Evolutionary conservation across 2,888 invertebrate species (phyloP).

Genomic region (Sturmia bella): DNA sequence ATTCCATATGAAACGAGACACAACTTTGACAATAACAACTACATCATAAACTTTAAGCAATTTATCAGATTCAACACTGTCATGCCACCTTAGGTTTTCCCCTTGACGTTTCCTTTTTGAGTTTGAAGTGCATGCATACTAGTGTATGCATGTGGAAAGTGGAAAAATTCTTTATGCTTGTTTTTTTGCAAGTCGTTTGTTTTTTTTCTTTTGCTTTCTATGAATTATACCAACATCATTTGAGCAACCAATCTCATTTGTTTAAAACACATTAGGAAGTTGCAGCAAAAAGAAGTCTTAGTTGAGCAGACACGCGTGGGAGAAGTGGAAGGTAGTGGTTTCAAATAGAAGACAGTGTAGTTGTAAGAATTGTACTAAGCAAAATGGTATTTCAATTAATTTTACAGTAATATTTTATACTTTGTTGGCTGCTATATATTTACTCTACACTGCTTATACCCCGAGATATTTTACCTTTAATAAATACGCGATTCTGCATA

Average conservation of each 20-base stretch:
- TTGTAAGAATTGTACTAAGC: not conserved
- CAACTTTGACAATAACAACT: slow-evolving; percentile 61
- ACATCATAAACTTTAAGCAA: slow-evolving; percentile 65
- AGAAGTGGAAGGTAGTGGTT: not conserved
- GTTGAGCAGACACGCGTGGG: not conserved
- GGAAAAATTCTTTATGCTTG: slow-evolving; percentile 16
- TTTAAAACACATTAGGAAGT: slow-evolving; percentile 53
- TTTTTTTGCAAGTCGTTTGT: not conserved
- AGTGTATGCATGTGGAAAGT: slow-evolving; percentile 23
- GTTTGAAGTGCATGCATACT: slow-evolving; percentile 32
- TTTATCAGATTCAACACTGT: slow-evolving; percentile 63
- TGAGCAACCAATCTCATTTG: slow-evolving; percentile 65
- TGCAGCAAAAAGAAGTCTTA: not conserved
- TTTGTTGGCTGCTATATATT: slow-evolving; percentile 14
- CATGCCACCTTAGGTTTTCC: slow-evolving; percentile 2
- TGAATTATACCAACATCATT: slow-evolving; percentile 59
- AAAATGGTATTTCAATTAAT: not conserved
- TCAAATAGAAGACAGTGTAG: not conserved
- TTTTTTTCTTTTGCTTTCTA: slow-evolving; percentile 9
- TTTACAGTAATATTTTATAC: not conserved
- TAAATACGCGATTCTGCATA: slow-evolving; percentile 68
- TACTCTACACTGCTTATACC: slow-evolving; percentile 1
- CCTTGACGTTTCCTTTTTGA: not conserved
- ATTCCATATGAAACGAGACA: slow-evolving; percentile 68
- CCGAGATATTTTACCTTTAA: slow-evolving; percentile 54